A percentile compares a stretch with the other conserved stretches of the same genome.
These are phyloP conservation scores for Bradypus variegatus DNA, from an alignment of 2,797 vertebrate species.

Conservation along the genomic window DNA sequence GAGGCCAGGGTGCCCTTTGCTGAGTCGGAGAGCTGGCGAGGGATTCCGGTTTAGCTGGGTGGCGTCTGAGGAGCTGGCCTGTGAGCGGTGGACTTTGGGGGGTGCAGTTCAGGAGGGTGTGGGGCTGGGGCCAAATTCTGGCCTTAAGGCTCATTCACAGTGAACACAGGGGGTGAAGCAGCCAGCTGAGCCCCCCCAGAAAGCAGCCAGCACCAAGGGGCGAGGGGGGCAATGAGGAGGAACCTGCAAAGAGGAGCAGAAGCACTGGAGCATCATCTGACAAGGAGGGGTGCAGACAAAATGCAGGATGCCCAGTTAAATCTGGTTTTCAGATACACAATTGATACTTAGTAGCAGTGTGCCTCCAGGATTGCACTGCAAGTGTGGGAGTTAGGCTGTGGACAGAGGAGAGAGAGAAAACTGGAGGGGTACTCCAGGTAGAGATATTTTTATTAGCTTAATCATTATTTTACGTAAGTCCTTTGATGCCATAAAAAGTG, in stretches of 20 bases:
- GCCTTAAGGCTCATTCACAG: accelerated
- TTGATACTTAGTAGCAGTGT: neutral
- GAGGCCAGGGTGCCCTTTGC: neutral
- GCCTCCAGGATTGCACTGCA: accelerated
- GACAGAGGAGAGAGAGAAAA: neutral
- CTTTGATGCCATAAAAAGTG: neutral
- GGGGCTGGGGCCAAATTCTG: neutral
- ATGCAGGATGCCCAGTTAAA: accelerated
- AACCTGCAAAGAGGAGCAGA: accelerated
- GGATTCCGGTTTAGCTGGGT: neutral
- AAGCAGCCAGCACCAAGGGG: neutral
- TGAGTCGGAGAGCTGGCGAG: neutral
- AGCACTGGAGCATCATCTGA: accelerated
- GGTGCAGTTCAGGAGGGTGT: neutral
- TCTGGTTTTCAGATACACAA: neutral
- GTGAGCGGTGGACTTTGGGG: neutral
- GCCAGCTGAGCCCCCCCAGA: neutral
- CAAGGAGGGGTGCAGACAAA: neutral
- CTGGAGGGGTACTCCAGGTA: neutral
- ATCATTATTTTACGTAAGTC: neutral
- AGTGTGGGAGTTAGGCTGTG: neutral
- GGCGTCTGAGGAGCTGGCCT: neutral
- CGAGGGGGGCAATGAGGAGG: neutral
- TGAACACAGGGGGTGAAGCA: accelerated
- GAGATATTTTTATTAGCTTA: neutral